Evolutionary conservation across 2,113 vertebrate genomes (phyloP), one percentile per base, ranked within the genome.

Genomic region (Spea bombifrons): DNA sequence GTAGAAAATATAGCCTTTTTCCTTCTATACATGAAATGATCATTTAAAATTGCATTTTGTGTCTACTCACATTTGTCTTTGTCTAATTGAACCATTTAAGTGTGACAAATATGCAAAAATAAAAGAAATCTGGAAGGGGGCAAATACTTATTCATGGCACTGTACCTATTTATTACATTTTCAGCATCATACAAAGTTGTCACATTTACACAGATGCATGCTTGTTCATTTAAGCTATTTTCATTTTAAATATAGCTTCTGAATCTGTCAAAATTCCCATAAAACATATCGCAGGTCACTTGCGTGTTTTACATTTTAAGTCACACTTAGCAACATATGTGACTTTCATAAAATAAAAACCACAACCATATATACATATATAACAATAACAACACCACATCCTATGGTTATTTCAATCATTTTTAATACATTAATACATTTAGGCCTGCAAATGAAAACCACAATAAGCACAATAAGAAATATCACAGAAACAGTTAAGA

Each of bases 391-490:
- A 65, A 16, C 59, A 66, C 76, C 76, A 73, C 76, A 79, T 72
- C 43, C 69, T 65, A 66, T 47, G 47, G 47, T 46, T 66, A 8
- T 66, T 46, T 78, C 71, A 68, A 71, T 71, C 43, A 10, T 53
- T 30, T 78, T 78, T 65, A 15, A 49, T 59, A 71, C 59, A 78
- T 78, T 78, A 43, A 55, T 71, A 65, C 71, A 45, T 65, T 15
- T 64, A 75, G 48, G 44, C 61, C 64, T 55, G 69, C 6, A 73
- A 52, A 30, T 50, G 43, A 17, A 59, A 72, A 79, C 76, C 69
- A 66, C 76, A 78, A 65, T 48, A 52, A 70, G 15, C 76, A 71
- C 57, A 71, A 45, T 50, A 64, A 64, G 59, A 78, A 65, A 78
- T 65, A 72, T 66, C 16, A 63, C 48, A 44, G 12, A 64, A 8